Base-by-base conservation (phyloP, 2,888 invertebrate genomes). In the Amitus sp. region DNA sequence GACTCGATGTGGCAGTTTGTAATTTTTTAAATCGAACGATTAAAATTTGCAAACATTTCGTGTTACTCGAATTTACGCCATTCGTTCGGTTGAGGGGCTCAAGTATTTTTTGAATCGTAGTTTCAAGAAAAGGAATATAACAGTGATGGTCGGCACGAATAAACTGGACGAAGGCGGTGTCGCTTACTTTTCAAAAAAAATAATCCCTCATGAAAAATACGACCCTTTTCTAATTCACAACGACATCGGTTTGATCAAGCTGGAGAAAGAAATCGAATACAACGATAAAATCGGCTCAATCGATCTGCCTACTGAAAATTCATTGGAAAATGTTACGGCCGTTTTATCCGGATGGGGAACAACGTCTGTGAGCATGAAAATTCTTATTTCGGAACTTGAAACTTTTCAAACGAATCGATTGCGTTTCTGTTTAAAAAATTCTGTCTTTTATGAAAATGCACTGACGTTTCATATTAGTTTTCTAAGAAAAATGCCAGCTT, bases 271-370 rank as follows among this genome's bases (percentile, higher is more conserved):
- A 17, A 78, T 82, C 13, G 70, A 69, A 15, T 81, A 73, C 50
- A 57, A 60, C 2, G 78, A 80, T 1, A 74, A 74, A 55, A 73
- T 82, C 1, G 66, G 78, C 52, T 69, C 77, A 0, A 49, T 79
- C 1, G 53, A 66, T 20, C 51, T 82, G 7, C 78, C 80, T 0
- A 69, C 19, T 0, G 67, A 73, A 40, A 65, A 78, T 46, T 81
- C 79, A 47, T 62, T 68, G 6, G 79, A 80, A 58, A 69, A 76
- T 61, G 76, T 75, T 63, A 73, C 75, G 1, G 81, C 80, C 0
- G 62, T 71, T 17, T 66, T 82, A 18, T 80, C 82, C 0, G 82
- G 82, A 10, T 82, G 82, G 82, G 82, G 82, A 10, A 79, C 77
- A 12, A 80, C 77, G 2, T 67, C 66, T 39, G 82, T 82, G 63